These are phyloP conservation scores for Pseudobourletiella spinata DNA, from an alignment of 1,140 invertebrate species.

Conservation along the genomic window DNA sequence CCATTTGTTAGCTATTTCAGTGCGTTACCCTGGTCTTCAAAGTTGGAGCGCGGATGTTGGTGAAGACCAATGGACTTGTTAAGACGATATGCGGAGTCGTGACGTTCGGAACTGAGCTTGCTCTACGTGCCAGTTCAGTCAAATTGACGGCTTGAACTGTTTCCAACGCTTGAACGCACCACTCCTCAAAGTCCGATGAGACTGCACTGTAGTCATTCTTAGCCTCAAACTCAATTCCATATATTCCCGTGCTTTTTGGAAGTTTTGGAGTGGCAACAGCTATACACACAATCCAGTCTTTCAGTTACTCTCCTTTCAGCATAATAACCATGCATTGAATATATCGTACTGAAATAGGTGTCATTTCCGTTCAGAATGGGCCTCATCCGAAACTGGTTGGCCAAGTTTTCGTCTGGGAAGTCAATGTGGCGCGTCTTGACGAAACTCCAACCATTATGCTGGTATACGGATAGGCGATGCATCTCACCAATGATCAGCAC, in stretches of 20 bases:
- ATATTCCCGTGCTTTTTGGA: conserved; percentile 12
- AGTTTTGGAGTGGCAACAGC: conserved; percentile 6
- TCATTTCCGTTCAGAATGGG: neutral
- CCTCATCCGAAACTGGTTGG: conserved; percentile 6
- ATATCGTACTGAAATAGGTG: conserved; percentile 24
- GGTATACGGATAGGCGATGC: conserved; percentile 36
- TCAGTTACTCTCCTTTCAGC: neutral
- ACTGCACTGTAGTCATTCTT: conserved; percentile 13
- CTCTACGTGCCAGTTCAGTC: neutral
- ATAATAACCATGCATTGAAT: no score
- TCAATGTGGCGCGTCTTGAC: conserved; percentile 19
- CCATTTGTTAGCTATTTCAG: neutral
- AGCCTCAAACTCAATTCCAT: conserved; percentile 14
- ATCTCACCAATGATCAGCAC: conserved; percentile 32
- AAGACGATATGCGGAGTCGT: conserved; percentile 14
- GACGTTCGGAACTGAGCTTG: conserved; percentile 10
- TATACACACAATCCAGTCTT: neutral
- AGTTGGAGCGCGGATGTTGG: neutral
- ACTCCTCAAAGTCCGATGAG: conserved; percentile 1
- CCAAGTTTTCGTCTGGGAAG: neutral
- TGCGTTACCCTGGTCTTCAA: neutral
- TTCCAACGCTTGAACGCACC: conserved; percentile 1
- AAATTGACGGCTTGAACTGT: neutral
- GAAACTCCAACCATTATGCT: conserved; percentile 46
- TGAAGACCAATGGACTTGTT: conserved; percentile 6